Base-by-base conservation (phyloP, 1,140 invertebrate genomes). In the Drosophila ambigua region DNA sequence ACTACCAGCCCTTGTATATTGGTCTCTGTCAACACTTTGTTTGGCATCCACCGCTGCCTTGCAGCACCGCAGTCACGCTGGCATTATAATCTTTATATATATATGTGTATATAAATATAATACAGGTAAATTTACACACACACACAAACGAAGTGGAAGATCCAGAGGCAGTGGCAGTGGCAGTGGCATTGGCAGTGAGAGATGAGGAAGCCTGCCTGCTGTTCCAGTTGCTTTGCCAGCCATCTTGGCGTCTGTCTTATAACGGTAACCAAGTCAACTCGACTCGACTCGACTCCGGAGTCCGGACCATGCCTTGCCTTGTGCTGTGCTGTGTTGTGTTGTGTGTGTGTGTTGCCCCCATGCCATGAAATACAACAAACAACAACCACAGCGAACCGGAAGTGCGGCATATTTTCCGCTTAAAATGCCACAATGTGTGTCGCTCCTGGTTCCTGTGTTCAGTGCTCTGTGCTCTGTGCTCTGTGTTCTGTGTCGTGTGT, bases 341-440 rank as follows among this genome's bases (percentile, higher is more conserved):
- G n/a, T n/a, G n/a, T n/a, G n/a, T 20, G 20, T 20, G 20, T 20
- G 20, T 8, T 39, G 9, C 35, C 35, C 9, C 9, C 35, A 39
- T 11, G 9, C 35, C 35, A 39, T 39, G 9, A 11, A 39, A 11
- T 39, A 39, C 9, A 39, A 13, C 3, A 13, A 64, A 48, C 49
- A 59, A 55, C 48, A 49, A 43, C 44, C 35, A 64, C 9, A 39
- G 11, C 35, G 35, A 64, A 58, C 59, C 82, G 77, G 74, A 87
- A 78, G 82, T 72, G 61, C 79, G 77, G 69, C 73, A 85, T 85
- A 85, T 85, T 85, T 85, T 87, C 78, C 82, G 82, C 81, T 81
- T 87, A 78, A 85, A 87, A 77, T 69, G 59, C 74, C 77, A 78
- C 81, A 85, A 87, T 87, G 83, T 75, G 81, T 75, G 31, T 77